Base-by-base conservation (phyloP, 1,140 invertebrate genomes). In the Pteromalus puparum region DNA sequence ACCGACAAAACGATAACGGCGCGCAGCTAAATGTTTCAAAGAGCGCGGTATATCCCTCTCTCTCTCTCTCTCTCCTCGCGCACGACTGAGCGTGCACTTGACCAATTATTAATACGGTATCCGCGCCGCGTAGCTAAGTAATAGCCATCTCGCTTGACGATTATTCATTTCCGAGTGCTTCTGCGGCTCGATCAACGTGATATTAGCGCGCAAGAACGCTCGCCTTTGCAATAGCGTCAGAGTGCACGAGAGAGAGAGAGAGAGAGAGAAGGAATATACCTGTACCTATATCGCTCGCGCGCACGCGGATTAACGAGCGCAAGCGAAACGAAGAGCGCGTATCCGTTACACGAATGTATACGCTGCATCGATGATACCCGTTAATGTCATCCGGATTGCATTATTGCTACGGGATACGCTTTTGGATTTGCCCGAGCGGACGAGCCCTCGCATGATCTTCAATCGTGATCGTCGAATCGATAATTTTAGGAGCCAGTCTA, bases 21-120 rank as follows among this genome's bases (percentile, higher is more conserved):
- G 12, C 61, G n/a, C 34, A 21, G 30, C 30, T 79, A 68, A 79
- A 79, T 68, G 30, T 68, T 79, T 68, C 28, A 24, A 3, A 74
- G 72, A n/a, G 15, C 72, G 70, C 26, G 70, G 7, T 42, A 42
- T 12, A 42, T 42, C 6, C 38, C 38, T 10, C 38, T 10, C 38
- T 38, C 38, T 38, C 38, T 38, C 38, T 9, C 26, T 18, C 70
- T 12, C 28, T 1, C 13, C 70, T 12, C 28, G 10, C 13, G 10
- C 13, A 73, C 30, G 24, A 38, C 21, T 38, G 72, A 18, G 13
- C 30, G 18, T 15, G 34, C 67, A 13, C 15, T 12, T 10, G 61
- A 68, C 28, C 77, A 81, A 81, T 81, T 70, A 81, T 81, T 81
- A 81, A 81, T 81, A 72, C 67, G 48, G 75, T 77, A 79, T n/a